Conservation (phyloP, 2,888 invertebrate genomes). For the Phymatocera aterrima region DNA sequence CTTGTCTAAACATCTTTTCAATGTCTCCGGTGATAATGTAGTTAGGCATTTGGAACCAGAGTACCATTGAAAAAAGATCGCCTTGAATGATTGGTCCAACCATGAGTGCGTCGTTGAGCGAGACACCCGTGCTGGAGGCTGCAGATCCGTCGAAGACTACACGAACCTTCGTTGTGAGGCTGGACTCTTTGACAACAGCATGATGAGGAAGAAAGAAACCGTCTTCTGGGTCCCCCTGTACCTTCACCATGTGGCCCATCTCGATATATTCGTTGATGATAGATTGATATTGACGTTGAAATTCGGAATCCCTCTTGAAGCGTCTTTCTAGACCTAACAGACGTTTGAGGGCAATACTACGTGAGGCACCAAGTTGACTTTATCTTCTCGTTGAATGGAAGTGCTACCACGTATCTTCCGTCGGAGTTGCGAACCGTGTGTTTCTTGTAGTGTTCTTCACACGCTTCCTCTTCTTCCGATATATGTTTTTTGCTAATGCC, state of each 20-base stretch:
- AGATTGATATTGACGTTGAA: conserved; percentile 35
- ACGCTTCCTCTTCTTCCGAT: conserved; percentile 12
- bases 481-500: background rate
- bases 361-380: conserved; percentile 27
- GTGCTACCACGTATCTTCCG: conserved; percentile 47
- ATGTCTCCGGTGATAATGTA: conserved; percentile 60
- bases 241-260: conserved; percentile 47
- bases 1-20: conserved; percentile 60
- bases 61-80: conserved; percentile 55
- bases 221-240: background rate
- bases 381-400: conserved; percentile 44
- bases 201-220: conserved; percentile 53
- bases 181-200: conserved; percentile 52
- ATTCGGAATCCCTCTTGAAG: conserved; percentile 41
- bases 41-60: conserved; percentile 55
- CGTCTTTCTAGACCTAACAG: conserved; percentile 41
- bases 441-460: conserved; percentile 43
- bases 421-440: background rate
- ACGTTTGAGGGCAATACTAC: conserved; percentile 38
- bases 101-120: conserved; percentile 58
- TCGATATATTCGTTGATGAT: conserved; percentile 46
- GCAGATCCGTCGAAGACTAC: conserved; percentile 56
- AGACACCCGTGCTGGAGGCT: conserved; percentile 47
- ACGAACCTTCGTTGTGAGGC: conserved; percentile 53
- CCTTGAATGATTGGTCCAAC: conserved; percentile 59